Percentiles rank a stretch among this genome's conserved stretches.
These are phyloP conservation scores for Euglossa dilemma DNA, from an alignment of 1,140 invertebrate genomes.

Conservation along the genomic window DNA sequence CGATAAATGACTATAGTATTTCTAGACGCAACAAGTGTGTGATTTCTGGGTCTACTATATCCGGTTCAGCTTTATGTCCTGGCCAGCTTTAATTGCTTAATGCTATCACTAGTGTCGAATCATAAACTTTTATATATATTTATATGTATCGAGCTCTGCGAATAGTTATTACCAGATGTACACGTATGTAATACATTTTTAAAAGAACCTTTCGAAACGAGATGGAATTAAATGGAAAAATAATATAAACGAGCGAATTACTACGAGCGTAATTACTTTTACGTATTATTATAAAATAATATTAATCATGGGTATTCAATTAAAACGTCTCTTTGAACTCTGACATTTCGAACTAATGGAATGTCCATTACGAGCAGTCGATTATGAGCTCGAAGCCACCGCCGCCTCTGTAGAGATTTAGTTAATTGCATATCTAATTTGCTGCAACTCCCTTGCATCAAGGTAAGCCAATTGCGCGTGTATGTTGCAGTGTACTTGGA, in stretches of 20 bases:
- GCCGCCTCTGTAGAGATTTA: neutral
- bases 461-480: neutral
- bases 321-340: conserved; percentile 15
- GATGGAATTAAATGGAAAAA: neutral
- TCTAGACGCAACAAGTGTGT: conserved; percentile 68
- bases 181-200: neutral
- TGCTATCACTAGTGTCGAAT: neutral
- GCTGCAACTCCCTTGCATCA: neutral
- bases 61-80: conserved; percentile 49
- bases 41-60: conserved; percentile 69
- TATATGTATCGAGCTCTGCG: neutral
- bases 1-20: conserved; percentile 68
- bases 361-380: neutral
- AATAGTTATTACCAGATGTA: neutral
- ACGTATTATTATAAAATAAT: too few species aligned
- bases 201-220: neutral
- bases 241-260: neutral
- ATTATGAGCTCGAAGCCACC: neutral
- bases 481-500: neutral
- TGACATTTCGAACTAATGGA: conserved; percentile 46
- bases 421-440: conserved; percentile 35
- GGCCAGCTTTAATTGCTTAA: conserved; percentile 50
- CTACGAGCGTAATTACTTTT: too few species aligned
- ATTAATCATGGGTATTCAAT: neutral
- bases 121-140: neutral